Evolutionary conservation across 2,113 vertebrate species (phyloP), one percentile per base, ranked within the genome.

Genomic region (Ammodytes marinus): DNA sequence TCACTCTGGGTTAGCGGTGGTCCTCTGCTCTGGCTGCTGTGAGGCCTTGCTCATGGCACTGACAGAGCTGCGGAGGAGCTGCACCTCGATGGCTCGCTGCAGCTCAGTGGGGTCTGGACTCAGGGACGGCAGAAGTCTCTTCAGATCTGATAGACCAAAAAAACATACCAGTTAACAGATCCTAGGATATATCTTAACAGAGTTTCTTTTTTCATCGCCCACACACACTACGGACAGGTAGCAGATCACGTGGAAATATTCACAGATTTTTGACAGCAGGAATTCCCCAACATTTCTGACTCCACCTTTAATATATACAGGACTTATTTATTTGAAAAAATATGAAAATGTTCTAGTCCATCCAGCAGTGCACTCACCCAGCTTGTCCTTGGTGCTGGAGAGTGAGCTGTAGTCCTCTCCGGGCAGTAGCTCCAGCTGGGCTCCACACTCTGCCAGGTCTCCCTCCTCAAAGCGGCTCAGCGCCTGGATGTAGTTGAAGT

Each of bases 401-500:
- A 98, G 94, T 4, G 96, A 93, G 68, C 95, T 97, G 78, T 97
- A 97, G 89, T 99, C 98, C 90, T 99, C 98, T 79, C 98, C 98
- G 1, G 98, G 98, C 80, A 99, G 92, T 76, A 99, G 93, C 88
- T 99, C 97, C 74, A 99, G 91, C 71, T 99, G 98, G 39, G 96
- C 94, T 35, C 95, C 95, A 82, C 98, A 99, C 85, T 96, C 97
- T 3, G 87, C 43, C 78, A 98, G 96, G 80, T 97, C 96, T 72
- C 97, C 98, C 66, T 96, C 97, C 79, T 99, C 97, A 77, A 99
- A 99, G 86, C 95, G 93, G 90, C 96, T 97, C 81, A 99, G 89
- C 79, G 98, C 98, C 95, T 97, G 97, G 84, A 99, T 95, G 80
- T 99, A 99, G 94, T 99, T 99, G 88, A 99, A 97, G 74, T 99